Percentiles rank a stretch among this genome's conserved stretches.
Evolutionary conservation across 2,888 invertebrate genomes (phyloP).

Genomic region (Cenopis cana): DNA sequence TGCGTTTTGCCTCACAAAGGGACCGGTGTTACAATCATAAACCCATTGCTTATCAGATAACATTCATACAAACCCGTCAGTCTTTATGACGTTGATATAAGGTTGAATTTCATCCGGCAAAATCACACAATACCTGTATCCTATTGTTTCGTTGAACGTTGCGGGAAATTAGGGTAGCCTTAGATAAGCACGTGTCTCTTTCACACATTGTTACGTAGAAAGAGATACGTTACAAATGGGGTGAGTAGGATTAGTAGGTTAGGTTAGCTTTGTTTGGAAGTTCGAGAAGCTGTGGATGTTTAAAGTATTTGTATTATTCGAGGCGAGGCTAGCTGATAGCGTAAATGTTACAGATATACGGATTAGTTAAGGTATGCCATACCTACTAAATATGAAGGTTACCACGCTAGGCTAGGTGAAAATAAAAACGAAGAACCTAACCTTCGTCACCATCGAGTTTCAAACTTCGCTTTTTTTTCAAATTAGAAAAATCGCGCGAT

Average conservation of each 20-base stretch:
- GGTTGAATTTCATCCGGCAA: background rate
- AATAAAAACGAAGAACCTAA: too few relatives aligned
- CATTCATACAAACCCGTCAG: slow-evolving; percentile 8
- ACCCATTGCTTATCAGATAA: slow-evolving; percentile 20
- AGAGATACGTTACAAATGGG: slow-evolving; percentile 15
- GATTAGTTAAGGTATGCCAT: slow-evolving; percentile 12
- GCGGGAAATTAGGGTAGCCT: slow-evolving; percentile 34
- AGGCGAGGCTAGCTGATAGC: slow-evolving; percentile 18
- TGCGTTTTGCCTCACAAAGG: slow-evolving; percentile 61
- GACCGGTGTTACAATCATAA: slow-evolving; percentile 52
- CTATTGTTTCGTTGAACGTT: slow-evolving; percentile 29
- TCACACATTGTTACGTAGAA: background rate
- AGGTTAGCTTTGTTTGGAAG: slow-evolving; percentile 10
- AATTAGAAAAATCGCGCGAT: too few relatives aligned
- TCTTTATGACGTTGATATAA: background rate
- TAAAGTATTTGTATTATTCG: background rate
- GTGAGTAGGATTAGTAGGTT: slow-evolving; percentile 35
- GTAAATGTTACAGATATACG: background rate
- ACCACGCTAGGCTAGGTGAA: too few relatives aligned
- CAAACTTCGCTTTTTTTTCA: too few relatives aligned
- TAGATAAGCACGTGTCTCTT: slow-evolving; percentile 25
- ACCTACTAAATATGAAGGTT: too few relatives aligned
- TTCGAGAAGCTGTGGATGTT: slow-evolving; percentile 3
- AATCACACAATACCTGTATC: background rate
- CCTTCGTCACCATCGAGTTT: too few relatives aligned